Base-by-base conservation (phyloP, 2,888 invertebrate genomes). In the Formica aserva region DNA sequence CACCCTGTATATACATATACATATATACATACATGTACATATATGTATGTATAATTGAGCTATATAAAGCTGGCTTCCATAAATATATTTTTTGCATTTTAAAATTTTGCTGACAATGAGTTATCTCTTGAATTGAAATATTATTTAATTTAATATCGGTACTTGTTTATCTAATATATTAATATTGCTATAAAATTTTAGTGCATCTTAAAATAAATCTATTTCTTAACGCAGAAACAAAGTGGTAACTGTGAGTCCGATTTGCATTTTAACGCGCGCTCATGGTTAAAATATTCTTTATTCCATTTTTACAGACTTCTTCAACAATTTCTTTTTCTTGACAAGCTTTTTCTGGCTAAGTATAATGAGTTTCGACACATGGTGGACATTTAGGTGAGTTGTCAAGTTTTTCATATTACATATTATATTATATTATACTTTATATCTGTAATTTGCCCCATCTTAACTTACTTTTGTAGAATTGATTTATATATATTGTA, bases 311-410 rank as follows among this genome's bases (percentile, higher is more conserved):
- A 97, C 22, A 22, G 97, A 97, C 52, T 97, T 96, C 89, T 96
- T 97, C 67, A 97, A 0, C 18, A 18, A 97, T 94, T 97, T 97
- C 94, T 96, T 96, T 88, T 97, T 98, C 94, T 96, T 98, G 95
- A 96, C 97, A 18, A 97, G 97, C 90, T 98, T 98, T 95, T 97
- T 97, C 93, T 98, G 98, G 98, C 95, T 98, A 92, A 98, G 97
- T 93, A 97, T 98, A 38, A 98, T 98, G 96, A 98, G 98, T 94
- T 97, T 98, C 93, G 98, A 98, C 93, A 97, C 98, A 92, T 98
- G 97, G 97, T 97, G 97, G 95, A 97, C 97, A 22, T 97, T 97
- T 95, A 97, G 97, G 97, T 97, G 95, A 95, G 95, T 93, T 74
- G 41, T 18, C 72, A 41, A 76, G 22, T 22, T 22, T 22, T 22